Conservation (phyloP, 2,888 invertebrate genomes). For the Rhodophaea formosa region DNA sequence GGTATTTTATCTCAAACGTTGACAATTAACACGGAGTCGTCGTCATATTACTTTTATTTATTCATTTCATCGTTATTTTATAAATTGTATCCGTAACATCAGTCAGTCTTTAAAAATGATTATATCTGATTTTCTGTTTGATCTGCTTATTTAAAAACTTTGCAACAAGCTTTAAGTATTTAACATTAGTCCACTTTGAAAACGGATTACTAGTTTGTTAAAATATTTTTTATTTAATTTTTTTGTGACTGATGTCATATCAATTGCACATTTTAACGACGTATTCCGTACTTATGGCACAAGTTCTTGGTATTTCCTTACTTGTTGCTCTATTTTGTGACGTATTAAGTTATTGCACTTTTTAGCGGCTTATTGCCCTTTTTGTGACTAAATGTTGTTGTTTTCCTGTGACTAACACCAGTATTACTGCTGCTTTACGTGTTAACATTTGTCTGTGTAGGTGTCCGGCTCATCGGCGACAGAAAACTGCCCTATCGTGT, state of each 20-base stretch:
- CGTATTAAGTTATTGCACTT: not conserved
- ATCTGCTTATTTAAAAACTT: too few species aligned
- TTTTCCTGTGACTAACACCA: constrained; percentile 3
- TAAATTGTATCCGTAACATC: too few species aligned
- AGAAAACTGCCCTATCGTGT: constrained; percentile 32
- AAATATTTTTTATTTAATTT: not conserved
- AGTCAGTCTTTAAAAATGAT: too few species aligned
- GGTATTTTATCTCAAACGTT: too few species aligned
- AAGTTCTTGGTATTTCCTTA: not conserved
- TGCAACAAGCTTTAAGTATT: too few species aligned
- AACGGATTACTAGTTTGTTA: too few species aligned
- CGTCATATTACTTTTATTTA: too few species aligned
- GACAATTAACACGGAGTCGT: too few species aligned
- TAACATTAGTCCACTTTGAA: too few species aligned
- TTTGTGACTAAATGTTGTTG: not conserved
- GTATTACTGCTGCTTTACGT: constrained; percentile 18
- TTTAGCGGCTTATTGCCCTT: not conserved
- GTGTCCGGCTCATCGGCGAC: constrained; percentile 38
- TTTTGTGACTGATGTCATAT: not conserved
- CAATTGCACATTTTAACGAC: not conserved
- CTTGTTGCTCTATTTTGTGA: not conserved
- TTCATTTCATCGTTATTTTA: too few species aligned
- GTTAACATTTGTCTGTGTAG: constrained; percentile 39
- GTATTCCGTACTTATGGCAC: not conserved
- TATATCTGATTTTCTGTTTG: too few species aligned